A percentile compares a stretch with the other conserved stretches of the same genome.
These are phyloP conservation scores for Melanogrammus aeglefinus DNA, from an alignment of 2,797 vertebrate genomes.

Conservation along the genomic window DNA sequence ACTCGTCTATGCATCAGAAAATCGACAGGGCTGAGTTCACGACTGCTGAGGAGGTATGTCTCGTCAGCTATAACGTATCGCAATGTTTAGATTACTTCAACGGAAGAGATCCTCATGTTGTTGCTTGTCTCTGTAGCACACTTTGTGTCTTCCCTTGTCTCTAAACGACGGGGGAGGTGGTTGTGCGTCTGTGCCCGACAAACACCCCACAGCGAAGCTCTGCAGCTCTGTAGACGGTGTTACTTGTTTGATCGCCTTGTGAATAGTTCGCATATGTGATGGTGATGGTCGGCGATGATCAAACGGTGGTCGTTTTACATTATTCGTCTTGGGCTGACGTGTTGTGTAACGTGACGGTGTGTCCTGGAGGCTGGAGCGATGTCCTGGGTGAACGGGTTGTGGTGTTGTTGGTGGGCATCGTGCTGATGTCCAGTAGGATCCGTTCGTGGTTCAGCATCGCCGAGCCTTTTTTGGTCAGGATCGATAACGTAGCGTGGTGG, in stretches of 20 bases:
- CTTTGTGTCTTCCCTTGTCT: not conserved
- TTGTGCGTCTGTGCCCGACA: not conserved
- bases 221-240: constrained; percentile 3
- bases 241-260: constrained; percentile 6
- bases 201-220: constrained; percentile 27
- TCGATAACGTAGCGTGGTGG: constrained; percentile 29
- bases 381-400: not conserved
- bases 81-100: not conserved
- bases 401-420: constrained; percentile 43
- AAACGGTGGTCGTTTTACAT: not conserved
- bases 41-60: not conserved
- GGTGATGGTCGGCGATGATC: not conserved
- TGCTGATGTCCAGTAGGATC: constrained; percentile 57
- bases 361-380: not conserved
- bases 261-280: constrained; percentile 8
- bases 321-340: not conserved
- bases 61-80: not conserved
- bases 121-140: constrained; percentile 12
- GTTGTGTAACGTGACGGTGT: not conserved
- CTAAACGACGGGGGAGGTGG: not conserved
- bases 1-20: not conserved
- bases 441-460: constrained; percentile 41
- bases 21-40: not conserved
- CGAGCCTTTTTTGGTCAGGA: constrained; percentile 66
- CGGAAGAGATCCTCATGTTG: not conserved